phyloP scores from a whole-genome alignment of 2,888 invertebrate species.

The Drosophila kambysellisi region DNA sequence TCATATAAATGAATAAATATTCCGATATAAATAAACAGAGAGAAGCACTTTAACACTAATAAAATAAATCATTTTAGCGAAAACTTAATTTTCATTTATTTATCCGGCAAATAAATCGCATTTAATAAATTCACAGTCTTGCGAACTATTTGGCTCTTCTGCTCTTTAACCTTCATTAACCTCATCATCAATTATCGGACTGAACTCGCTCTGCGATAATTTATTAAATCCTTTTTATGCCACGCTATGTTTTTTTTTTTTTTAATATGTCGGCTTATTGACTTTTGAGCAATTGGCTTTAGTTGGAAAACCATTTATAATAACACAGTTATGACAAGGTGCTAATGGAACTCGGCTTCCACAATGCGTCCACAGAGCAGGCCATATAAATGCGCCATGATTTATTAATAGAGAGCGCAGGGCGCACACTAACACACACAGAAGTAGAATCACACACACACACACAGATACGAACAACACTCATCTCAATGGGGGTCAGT shows the following conservation, averaged over 20 bases:
- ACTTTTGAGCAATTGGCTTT: conserved; percentile 40
- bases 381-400: conserved; percentile 67
- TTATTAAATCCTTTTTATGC: conserved; percentile 1
- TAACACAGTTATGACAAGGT: conserved; percentile 52
- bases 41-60: background rate
- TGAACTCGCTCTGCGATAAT: background rate
- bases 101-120: background rate
- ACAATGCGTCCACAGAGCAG: conserved; percentile 16
- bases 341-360: conserved; percentile 45
- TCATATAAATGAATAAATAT: background rate
- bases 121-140: conserved; percentile 1
- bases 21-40: background rate
- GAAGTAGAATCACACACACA: background rate
- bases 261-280: conserved; percentile 18
- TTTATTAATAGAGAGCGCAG: conserved; percentile 63
- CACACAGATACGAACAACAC: conserved; percentile 14
- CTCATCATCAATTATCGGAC: conserved; percentile 5
- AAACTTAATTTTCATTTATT: conserved; percentile 1
- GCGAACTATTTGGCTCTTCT: background rate
- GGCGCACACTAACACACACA: conserved; percentile 18
- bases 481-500: conserved; percentile 45
- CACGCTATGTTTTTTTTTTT: background rate
- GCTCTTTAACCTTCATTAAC: conserved; percentile 3
- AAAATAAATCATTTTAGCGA: background rate
- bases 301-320: conserved; percentile 42